These are phyloP conservation scores for Lithodes maja DNA, from an alignment of 2,888 invertebrate species.

Conservation along the genomic window DNA sequence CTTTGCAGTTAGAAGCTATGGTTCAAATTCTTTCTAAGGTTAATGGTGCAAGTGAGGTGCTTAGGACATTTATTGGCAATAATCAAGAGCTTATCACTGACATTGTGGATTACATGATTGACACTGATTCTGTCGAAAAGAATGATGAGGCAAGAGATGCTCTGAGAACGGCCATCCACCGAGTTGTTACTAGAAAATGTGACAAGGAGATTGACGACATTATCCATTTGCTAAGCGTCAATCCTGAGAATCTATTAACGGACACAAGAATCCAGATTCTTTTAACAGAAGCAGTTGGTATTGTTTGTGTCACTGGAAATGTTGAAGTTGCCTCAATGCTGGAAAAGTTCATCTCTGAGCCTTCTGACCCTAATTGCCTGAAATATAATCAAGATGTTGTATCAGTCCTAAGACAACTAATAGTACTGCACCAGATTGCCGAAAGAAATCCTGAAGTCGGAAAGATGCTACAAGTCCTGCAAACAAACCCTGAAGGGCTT, in stretches of 20 bases:
- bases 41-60: conserved; percentile 26
- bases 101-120: conserved; percentile 48
- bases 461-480: conserved; percentile 60
- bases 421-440: conserved; percentile 65
- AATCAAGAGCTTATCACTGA: conserved; percentile 57
- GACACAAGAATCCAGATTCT: conserved; percentile 63
- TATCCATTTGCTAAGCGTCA: conserved; percentile 50
- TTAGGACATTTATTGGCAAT: conserved; percentile 53
- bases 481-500: conserved; percentile 65
- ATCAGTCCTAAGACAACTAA: conserved; percentile 65
- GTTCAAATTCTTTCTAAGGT: conserved; percentile 35
- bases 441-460: conserved; percentile 65
- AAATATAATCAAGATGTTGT: conserved; percentile 64
- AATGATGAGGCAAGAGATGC: conserved; percentile 63
- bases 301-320: conserved; percentile 68
- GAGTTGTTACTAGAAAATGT: conserved; percentile 56
- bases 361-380: conserved; percentile 64
- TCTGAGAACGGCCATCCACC: conserved; percentile 51
- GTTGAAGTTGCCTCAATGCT: conserved; percentile 67
- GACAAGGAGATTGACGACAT: conserved; percentile 67
- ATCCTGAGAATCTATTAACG: conserved; percentile 65
- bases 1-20: conserved; percentile 53
- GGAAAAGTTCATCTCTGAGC: conserved; percentile 69
- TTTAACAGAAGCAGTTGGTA: conserved; percentile 68
- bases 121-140: conserved; percentile 50